Conservation (phyloP, 2,113 vertebrate genomes). For the Mobula birostris region DNA sequence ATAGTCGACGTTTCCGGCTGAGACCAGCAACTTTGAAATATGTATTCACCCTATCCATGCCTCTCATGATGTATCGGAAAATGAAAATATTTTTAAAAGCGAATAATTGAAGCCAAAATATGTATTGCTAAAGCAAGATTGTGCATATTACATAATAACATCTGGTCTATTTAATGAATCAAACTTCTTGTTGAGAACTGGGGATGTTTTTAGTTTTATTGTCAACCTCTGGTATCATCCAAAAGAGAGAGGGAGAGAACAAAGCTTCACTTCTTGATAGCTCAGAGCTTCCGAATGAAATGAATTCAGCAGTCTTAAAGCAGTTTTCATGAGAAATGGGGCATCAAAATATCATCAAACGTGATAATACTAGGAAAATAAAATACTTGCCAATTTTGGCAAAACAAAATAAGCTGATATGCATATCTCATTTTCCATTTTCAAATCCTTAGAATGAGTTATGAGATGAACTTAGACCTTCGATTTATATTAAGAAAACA, state of each 20-base stretch:
- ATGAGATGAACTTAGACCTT: neutral
- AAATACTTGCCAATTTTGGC: conserved; percentile 14
- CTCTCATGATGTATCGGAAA: neutral
- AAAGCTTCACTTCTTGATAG: neutral
- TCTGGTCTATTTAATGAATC: neutral
- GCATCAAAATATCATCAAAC: neutral
- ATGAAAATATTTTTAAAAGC: neutral
- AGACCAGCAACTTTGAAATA: no score
- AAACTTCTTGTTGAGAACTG: neutral
- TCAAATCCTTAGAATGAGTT: neutral
- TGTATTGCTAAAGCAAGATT: neutral
- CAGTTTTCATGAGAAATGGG: conserved; percentile 11
- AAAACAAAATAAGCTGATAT: neutral
- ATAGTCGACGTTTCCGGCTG: no score
- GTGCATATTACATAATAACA: neutral
- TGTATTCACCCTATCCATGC: no score
- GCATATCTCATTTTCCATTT: neutral
- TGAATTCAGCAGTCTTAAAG: neutral
- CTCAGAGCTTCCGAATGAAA: neutral
- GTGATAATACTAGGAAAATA: neutral
- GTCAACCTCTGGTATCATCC: neutral
- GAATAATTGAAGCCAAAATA: neutral
- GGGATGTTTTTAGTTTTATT: neutral
- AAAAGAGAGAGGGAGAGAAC: neutral
- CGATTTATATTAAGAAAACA: neutral